phyloP scores from a whole-genome alignment of 1,140 invertebrate genomes.

The Onthophagus taurus region DNA sequence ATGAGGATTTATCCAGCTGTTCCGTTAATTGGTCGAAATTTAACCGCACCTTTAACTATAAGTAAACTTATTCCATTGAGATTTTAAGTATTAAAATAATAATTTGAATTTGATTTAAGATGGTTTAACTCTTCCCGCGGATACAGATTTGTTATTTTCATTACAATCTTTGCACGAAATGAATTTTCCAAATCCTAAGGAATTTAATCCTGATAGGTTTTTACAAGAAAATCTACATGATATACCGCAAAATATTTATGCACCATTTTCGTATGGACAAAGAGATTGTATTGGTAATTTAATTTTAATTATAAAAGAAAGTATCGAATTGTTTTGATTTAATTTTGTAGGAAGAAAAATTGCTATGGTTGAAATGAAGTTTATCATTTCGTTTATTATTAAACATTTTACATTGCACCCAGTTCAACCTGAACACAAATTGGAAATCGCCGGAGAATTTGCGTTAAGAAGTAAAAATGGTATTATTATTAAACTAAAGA shows the following conservation, averaged over 20 bases:
- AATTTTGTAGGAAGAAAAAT: slow-evolving; percentile 3
- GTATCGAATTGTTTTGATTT: neutral
- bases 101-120: no score
- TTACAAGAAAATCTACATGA: neutral
- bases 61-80: no score
- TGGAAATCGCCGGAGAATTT: neutral
- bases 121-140: no score
- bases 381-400: neutral
- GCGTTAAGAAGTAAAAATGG: neutral
- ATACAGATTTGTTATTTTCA: no score
- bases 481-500: neutral
- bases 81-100: no score
- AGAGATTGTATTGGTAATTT: slow-evolving; percentile 3
- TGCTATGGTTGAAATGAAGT: slow-evolving; percentile 1
- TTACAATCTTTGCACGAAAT: no score
- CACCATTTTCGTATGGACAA: neutral
- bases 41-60: no score
- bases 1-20: slow-evolving; percentile 4
- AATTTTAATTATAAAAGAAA: neutral
- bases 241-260: neutral
- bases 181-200: neutral
- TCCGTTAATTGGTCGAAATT: neutral
- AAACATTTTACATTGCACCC: neutral
- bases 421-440: neutral
- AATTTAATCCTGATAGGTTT: slow-evolving; percentile 1